Base-by-base conservation (phyloP, 2,797 vertebrate genomes). In the Siniperca scherzeri region DNA sequence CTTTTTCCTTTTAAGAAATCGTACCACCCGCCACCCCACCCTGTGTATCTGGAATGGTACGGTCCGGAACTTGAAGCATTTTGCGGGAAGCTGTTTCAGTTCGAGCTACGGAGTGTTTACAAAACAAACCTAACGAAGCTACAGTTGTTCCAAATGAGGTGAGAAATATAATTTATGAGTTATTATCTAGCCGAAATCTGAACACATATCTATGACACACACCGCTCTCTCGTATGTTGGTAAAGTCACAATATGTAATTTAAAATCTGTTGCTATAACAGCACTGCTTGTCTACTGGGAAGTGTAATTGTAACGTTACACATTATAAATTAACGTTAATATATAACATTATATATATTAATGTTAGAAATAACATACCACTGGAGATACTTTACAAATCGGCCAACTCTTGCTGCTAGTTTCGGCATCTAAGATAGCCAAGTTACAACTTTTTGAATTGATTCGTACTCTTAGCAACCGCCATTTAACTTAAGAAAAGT, bases 21-120 rank as follows among this genome's bases (percentile, higher is more conserved):
- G 22, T 10, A 22, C 5, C 1, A 0, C 1, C 0, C 0, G 0
- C 2, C 60, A 5, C 78, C 73, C 30, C 30, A 30, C 30, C 56
- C 57, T 3, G 19, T 8, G 0, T 21, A 1, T 61, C 1, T 48
- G 5, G 12, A 83, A 66, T 90, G 86, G 89, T 89, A 81, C 80
- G 77, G 64, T 70, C 90, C 69, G 60, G 30, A 71, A 64, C 36
- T 87, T 68, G 17, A 84, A 81, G 8, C 40, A 36, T 81, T 89
- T 82, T 14, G 89, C 90, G 89, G 87, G 90, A 89, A 89, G 16
- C 25, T 0, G 36, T 22, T 48, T 60, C 7, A 14, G 36, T 11
- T 19, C 3, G 3, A 36, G 4, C 5, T 12, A 1, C 38, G 1
- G 11, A 10, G 11, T 22, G 38, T 59, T 70, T 66, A 40, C 38